Conservation (phyloP, 2,113 vertebrate species). For the Shinisaurus crocodilurus region DNA sequence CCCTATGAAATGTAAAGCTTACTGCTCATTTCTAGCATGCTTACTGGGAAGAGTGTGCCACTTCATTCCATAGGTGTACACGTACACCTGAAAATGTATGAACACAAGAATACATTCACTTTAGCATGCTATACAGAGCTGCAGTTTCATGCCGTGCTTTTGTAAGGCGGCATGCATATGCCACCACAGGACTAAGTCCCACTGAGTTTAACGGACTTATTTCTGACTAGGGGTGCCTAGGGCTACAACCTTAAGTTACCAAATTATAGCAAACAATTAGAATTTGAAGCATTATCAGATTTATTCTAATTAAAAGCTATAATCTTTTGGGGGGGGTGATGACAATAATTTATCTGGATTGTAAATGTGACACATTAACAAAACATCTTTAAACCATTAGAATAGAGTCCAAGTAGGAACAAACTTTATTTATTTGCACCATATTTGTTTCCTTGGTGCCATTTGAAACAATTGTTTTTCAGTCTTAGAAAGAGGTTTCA, state of each 20-base stretch:
- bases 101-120: neutral
- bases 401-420: neutral
- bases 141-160: neutral
- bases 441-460: constrained; percentile 49
- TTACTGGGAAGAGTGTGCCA: neutral
- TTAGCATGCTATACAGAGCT: neutral
- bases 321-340: neutral
- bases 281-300: neutral
- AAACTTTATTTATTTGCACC: constrained; percentile 6
- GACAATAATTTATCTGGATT: neutral
- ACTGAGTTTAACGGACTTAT: neutral
- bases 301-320: neutral
- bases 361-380: constrained; percentile 22
- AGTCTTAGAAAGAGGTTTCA: constrained; percentile 69
- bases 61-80: neutral
- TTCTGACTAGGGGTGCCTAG: neutral
- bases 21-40: too few relatives aligned
- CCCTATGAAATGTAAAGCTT: neutral
- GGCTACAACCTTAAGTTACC: neutral
- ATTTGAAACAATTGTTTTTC: constrained; percentile 65
- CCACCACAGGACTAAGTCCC: neutral
- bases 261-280: neutral
- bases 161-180: neutral
- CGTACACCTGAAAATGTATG: neutral
- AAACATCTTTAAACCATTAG: neutral